Percentiles rank a stretch among this genome's conserved stretches.
Conservation (phyloP, 2,113 vertebrate genomes). For the Cynocephalus volans region DNA sequence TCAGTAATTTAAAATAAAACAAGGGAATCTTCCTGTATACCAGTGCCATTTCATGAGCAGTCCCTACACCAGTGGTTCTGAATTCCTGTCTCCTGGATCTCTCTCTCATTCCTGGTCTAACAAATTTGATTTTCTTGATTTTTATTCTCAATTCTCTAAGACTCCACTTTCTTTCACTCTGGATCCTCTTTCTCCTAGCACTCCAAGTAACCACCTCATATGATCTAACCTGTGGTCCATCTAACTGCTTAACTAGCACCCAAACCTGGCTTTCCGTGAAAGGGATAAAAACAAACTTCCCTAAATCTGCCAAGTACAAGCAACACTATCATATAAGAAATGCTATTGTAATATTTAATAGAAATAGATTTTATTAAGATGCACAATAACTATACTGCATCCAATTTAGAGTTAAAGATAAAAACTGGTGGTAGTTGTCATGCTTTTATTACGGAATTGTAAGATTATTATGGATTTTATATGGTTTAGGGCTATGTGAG, state of each 20-base stretch:
- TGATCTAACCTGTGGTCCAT: background rate
- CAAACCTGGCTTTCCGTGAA: background rate
- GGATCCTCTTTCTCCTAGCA: background rate
- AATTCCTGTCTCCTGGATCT: background rate
- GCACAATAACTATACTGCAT: background rate
- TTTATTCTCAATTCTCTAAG: background rate
- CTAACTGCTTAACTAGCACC: background rate
- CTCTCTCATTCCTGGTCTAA: background rate
- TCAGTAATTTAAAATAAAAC: constrained; percentile 26
- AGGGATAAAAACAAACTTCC: background rate
- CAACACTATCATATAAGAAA: background rate
- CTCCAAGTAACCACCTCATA: background rate
- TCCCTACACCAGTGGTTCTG: background rate
- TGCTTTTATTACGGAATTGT: constrained; percentile 14
- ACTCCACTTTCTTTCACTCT: background rate
- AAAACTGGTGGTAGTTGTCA: background rate
- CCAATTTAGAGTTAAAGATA: background rate
- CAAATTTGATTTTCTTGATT: background rate
- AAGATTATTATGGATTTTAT: background rate
- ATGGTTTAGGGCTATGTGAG: background rate
- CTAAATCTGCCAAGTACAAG: background rate
- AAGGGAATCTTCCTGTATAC: constrained; percentile 14
- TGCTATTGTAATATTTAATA: constrained; percentile 2
- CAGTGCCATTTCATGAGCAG: background rate
- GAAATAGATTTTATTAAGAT: constrained; percentile 44